phyloP scores from a whole-genome alignment of 2,797 vertebrate genomes.

The Taeniopygia guttata region DNA sequence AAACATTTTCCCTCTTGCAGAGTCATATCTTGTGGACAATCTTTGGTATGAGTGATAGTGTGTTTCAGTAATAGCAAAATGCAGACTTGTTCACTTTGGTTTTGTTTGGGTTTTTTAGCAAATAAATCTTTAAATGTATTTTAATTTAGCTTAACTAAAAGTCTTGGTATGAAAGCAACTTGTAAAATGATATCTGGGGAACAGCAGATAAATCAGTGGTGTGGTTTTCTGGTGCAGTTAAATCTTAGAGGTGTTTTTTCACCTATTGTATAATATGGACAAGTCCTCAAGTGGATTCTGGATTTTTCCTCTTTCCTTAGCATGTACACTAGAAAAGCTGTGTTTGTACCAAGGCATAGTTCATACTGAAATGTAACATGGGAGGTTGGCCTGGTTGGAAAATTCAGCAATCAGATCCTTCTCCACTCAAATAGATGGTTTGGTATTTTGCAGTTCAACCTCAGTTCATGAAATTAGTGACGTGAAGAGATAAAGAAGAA shows the following conservation, averaged over 20 bases:
- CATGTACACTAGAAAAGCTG: accelerated
- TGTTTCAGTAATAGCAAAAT: background rate
- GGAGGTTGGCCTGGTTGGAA: background rate
- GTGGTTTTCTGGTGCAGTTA: background rate
- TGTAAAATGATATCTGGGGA: background rate
- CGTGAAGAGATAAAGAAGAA: background rate
- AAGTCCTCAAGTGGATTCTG: background rate
- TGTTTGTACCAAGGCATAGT: background rate
- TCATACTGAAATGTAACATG: background rate
- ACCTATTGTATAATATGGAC: background rate
- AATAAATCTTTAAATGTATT: conserved; percentile 21
- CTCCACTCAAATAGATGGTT: background rate
- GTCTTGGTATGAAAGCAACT: background rate
- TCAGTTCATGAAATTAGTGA: background rate
- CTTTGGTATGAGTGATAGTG: background rate
- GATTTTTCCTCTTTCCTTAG: background rate
- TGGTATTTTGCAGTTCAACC: background rate
- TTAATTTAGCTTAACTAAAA: background rate
- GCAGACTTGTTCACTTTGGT: background rate
- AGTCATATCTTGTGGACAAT: background rate
- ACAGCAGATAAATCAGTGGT: background rate
- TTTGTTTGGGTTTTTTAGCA: background rate
- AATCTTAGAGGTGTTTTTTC: background rate
- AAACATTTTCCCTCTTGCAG: background rate
- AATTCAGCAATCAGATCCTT: background rate